phyloP scores from a whole-genome alignment of 2,888 invertebrate genomes.

The Trachelus tabidus region DNA sequence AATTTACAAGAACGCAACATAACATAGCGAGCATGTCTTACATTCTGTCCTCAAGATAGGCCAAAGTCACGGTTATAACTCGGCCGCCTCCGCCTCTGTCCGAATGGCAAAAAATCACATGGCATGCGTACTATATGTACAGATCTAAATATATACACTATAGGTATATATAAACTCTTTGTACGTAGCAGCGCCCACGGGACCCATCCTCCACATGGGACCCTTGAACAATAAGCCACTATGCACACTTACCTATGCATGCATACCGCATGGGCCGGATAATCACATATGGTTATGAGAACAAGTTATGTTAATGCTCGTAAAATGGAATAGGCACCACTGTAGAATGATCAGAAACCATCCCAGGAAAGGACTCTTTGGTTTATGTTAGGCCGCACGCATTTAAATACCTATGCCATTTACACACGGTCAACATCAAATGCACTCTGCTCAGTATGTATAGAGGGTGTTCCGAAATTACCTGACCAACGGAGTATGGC shows the following conservation, averaged over 20 bases:
- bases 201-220: constrained; percentile 2
- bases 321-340: not conserved
- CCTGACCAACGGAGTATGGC: too few relatives aligned
- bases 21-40: constrained; percentile 29
- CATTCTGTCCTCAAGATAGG: constrained; percentile 29
- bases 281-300: constrained; percentile 34
- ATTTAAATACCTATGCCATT: constrained; percentile 23
- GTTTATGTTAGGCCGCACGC: constrained; percentile 23
- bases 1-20: constrained; percentile 25
- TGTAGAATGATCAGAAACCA: not conserved
- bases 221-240: constrained; percentile 12
- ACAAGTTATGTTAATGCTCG: constrained; percentile 33
- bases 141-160: not conserved
- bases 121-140: not conserved
- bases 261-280: constrained; percentile 10
- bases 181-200: not conserved
- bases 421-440: not conserved
- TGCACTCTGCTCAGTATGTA: not conserved
- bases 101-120: constrained; percentile 7
- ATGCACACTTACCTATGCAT: not conserved
- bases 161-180: not conserved
- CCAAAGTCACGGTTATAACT: constrained; percentile 27
- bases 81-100: constrained; percentile 26
- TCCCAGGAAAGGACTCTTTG: constrained; percentile 2
- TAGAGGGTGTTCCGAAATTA: too few relatives aligned